Evolutionary conservation across 92 coral and sea anemone genomes (phyloP).

Genomic region (Bergia puertoricense): DNA sequence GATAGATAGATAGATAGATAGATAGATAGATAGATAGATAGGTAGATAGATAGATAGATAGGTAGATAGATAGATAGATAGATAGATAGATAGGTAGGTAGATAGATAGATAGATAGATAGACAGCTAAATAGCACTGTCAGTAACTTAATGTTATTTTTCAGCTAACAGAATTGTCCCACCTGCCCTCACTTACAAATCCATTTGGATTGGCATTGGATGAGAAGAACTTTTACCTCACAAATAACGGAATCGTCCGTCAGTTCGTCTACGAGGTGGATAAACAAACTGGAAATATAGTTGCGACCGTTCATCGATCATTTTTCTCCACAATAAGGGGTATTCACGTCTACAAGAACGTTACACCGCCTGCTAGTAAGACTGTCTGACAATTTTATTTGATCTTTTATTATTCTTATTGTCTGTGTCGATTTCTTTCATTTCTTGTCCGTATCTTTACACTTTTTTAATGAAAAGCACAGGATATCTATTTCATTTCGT

Average conservation of each 20-base stretch:
- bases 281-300: background rate
- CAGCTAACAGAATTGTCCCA: constrained; percentile 26
- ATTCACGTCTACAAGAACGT: constrained; percentile 20
- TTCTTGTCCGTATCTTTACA: no score
- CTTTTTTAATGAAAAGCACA: no score
- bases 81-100: no score
- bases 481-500: no score
- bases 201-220: constrained; percentile 25
- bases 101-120: background rate
- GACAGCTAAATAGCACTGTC: background rate
- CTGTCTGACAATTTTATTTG: background rate
- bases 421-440: no score
- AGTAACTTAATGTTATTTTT: background rate
- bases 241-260: background rate
- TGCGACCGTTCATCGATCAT: background rate
- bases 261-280: constrained; percentile 12
- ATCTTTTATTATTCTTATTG: no score
- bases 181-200: background rate
- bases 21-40: no score
- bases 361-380: constrained; percentile 42
- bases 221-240: background rate
- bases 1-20: no score
- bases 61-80: no score
- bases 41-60: no score
- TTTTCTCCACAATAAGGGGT: background rate